Evolutionary conservation across 1,140 invertebrate genomes (phyloP).

Genomic region (Ganaspis sp.): DNA sequence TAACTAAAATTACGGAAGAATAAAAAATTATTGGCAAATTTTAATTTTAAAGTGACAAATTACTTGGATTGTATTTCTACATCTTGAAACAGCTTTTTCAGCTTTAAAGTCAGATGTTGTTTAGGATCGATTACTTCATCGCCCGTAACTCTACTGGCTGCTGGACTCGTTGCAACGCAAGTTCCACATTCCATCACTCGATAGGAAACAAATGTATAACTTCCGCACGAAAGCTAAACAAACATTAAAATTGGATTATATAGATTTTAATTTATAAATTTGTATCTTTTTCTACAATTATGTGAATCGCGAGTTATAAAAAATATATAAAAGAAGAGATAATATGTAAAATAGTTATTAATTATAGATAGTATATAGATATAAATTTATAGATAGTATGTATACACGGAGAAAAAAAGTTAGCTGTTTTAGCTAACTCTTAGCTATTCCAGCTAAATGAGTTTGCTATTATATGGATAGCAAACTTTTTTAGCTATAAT

Average conservation of each 20-base stretch:
- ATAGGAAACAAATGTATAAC: constrained; percentile 93
- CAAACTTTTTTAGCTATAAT: too few species aligned
- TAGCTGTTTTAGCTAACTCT: too few species aligned
- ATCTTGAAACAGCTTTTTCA: constrained; percentile 92
- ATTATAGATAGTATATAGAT: background rate
- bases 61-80: constrained; percentile 96
- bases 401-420: too few species aligned
- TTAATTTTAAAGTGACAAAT: constrained; percentile 55
- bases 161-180: constrained; percentile 86
- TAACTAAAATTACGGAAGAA: constrained; percentile 34
- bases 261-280: background rate
- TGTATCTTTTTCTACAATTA: too few species aligned
- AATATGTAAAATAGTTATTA: background rate
- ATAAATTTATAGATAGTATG: too few species aligned
- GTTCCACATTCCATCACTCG: constrained; percentile 83
- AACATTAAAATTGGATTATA: constrained; percentile 48
- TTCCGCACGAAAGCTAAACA: constrained; percentile 89
- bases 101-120: constrained; percentile 82
- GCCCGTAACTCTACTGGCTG: constrained; percentile 78
- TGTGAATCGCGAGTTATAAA: too few species aligned
- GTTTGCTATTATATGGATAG: too few species aligned
- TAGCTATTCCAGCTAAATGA: too few species aligned
- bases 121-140: constrained; percentile 82
- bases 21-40: background rate
- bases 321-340: background rate